Base-by-base conservation (phyloP, 2,797 vertebrate species). In the Merluccius polli region DNA sequence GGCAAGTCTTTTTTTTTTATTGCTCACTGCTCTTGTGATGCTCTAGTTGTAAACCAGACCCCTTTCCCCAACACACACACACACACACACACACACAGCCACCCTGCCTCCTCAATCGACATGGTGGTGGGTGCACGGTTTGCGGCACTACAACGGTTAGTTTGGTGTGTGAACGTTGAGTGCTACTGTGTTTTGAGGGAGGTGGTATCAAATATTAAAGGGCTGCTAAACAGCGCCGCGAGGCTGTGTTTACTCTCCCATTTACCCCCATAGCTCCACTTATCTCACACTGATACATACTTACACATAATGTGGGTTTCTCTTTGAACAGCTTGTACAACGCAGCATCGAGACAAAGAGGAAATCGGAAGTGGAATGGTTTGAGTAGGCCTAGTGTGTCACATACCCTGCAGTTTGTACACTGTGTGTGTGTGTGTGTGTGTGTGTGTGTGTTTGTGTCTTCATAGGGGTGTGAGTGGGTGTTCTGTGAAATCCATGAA, bases 151-250 rank as follows among this genome's bases (percentile, higher is more conserved):
- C 1, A 4, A 77, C 75, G 71, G 78, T 81, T 63, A 81, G 72
- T 87, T 85, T 85, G 74, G 44, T 75, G 78, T 80, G 77, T 74
- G 80, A 88, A 88, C 77, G 79, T 80, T 83, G 79, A 74, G 73
- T 74, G 32, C 36, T 18, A 73, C 76, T 76, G 38, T 33, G 72
- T 83, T 86, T 79, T 73, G 63, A 35, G n/a, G 77, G 73, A 75
- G 71, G 31, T 7, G 1, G 0, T 83, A 88, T 89, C 2, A 83
- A 90, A 87, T 85, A 88, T 90, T 86, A 77, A 91, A 82, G 67
- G 65, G 48, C 70, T 69, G 65, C 10, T 21, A 38, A 81, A 72
- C 48, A 67, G 72, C 16, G 79, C 80, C 6, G 35, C 30, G 75
- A 85, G 83, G 74, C 83, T 78, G 6, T 69, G 52, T 31, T 73